A percentile compares a stretch with the other conserved stretches of the same genome.
Conservation (phyloP, 1,140 invertebrate genomes). For the Sarcophaga bullata region DNA sequence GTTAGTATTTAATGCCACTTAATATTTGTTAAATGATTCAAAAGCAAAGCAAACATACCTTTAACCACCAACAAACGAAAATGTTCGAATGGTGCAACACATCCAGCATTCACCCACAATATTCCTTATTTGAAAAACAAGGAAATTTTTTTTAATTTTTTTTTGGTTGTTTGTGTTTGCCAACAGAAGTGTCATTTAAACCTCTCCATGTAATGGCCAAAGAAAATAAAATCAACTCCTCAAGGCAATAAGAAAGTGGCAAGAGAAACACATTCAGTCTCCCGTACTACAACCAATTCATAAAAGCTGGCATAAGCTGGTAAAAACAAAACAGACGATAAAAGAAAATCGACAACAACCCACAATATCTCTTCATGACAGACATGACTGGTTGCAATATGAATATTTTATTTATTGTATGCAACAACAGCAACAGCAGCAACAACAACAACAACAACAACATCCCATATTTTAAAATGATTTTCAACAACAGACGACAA, state of each 20-base stretch:
- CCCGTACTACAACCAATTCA: too few relatives aligned
- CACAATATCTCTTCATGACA: background rate
- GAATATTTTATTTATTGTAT: too few relatives aligned
- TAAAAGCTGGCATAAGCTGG: too few relatives aligned
- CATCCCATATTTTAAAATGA: background rate
- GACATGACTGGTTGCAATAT: too few relatives aligned
- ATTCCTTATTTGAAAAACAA: slow-evolving; percentile 8
- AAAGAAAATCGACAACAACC: background rate
- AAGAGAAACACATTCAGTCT: background rate
- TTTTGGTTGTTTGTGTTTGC: background rate
- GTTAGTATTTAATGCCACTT: too few relatives aligned
- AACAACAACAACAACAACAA: background rate
- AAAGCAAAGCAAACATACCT: too few relatives aligned
- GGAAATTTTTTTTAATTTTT: too few relatives aligned
- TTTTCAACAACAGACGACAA: slow-evolving; percentile 37
- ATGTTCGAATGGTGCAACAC: background rate
- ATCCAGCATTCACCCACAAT: background rate
- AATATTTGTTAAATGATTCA: too few relatives aligned
- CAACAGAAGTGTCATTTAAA: background rate
- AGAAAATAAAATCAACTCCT: background rate
- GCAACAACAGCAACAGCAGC: too few relatives aligned
- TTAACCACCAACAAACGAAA: too few relatives aligned
- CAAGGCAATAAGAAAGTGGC: background rate
- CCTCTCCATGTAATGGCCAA: background rate
- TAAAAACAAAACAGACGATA: background rate